These are phyloP conservation scores for Drosophila mercatorum DNA, from an alignment of 2,888 invertebrate species.

Conservation along the genomic window DNA sequence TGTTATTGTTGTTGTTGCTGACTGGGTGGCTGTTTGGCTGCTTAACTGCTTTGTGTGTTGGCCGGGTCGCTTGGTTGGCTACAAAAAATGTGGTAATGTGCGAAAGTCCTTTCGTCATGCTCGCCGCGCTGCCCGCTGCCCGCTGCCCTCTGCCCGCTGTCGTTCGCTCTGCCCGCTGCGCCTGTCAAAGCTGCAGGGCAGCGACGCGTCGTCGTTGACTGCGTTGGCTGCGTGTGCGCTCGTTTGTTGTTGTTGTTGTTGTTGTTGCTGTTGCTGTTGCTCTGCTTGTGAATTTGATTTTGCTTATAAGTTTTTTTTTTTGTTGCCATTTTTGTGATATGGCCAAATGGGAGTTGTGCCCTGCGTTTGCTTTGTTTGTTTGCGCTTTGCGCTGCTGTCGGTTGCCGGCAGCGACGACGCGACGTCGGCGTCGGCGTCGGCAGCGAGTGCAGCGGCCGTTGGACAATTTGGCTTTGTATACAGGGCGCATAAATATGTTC, in stretches of 20 bases:
- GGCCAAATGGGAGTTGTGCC: slow-evolving; percentile 58
- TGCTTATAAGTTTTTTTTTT: slow-evolving; percentile 57
- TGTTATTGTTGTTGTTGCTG: slow-evolving; percentile 46
- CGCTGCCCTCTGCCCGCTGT: slow-evolving; percentile 20
- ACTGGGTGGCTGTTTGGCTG: slow-evolving; percentile 70
- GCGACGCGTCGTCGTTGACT: slow-evolving; percentile 44
- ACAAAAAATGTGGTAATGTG: slow-evolving; percentile 80
- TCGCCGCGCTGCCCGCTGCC: slow-evolving; percentile 41
- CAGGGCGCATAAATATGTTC: slow-evolving; percentile 36
- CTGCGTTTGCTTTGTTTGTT: slow-evolving; percentile 66
- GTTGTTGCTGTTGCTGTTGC: slow-evolving; percentile 37
- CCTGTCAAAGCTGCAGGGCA: slow-evolving; percentile 57
- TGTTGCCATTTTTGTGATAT: slow-evolving; percentile 37
- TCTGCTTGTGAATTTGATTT: slow-evolving; percentile 72
- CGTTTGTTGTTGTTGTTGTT: slow-evolving; percentile 31
- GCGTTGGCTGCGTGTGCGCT: slow-evolving; percentile 47
- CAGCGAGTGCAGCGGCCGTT: slow-evolving; percentile 48
- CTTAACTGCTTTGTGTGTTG: slow-evolving; percentile 60
- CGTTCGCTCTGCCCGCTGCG: slow-evolving; percentile 29
- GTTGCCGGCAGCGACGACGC: slow-evolving; percentile 54
- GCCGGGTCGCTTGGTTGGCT: slow-evolving; percentile 60
- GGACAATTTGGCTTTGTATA: slow-evolving; percentile 59
- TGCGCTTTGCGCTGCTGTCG: slow-evolving; percentile 52
- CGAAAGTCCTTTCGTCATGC: slow-evolving; percentile 83
- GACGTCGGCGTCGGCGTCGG: slow-evolving; percentile 35